Percentiles rank a stretch among this genome's conserved stretches.
Evolutionary conservation across 2,797 vertebrate genomes (phyloP).

Genomic region (Anomalospiza imberbis): DNA sequence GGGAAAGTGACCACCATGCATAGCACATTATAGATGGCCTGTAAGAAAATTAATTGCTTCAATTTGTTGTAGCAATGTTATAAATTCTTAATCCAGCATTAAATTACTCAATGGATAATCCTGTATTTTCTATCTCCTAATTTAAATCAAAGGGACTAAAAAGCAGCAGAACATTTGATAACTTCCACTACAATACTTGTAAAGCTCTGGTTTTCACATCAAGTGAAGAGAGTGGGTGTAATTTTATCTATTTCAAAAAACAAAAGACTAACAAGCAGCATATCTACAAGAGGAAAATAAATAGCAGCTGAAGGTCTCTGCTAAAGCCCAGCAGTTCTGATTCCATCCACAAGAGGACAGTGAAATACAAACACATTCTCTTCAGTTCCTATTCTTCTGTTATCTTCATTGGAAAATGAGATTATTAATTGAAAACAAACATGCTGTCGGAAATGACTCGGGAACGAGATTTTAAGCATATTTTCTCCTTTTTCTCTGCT

Average conservation of each 20-base stretch:
- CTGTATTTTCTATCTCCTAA: background rate
- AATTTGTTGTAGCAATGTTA: background rate
- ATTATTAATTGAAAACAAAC: constrained; percentile 27
- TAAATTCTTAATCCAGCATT: background rate
- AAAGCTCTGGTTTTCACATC: background rate
- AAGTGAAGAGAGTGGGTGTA: background rate
- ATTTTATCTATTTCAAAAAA: background rate
- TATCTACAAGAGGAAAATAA: background rate
- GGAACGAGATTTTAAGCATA: background rate
- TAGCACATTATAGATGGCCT: background rate
- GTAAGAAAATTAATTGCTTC: background rate
- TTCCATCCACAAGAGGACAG: constrained; percentile 63
- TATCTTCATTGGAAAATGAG: background rate
- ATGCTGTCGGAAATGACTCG: background rate
- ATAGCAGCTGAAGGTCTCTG: background rate
- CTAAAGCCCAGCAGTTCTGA: constrained; percentile 8
- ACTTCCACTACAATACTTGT: background rate
- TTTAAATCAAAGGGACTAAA: background rate
- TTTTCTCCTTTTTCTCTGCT: background rate
- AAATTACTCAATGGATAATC: background rate
- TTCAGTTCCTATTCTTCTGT: background rate
- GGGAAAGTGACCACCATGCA: background rate
- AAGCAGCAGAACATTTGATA: background rate
- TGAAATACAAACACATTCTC: constrained; percentile 48
- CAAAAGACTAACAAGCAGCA: background rate